Percentiles rank a stretch among this genome's conserved stretches.
These are phyloP conservation scores for Cactoblastis cactorum DNA, from an alignment of 2,888 invertebrate genomes.

Conservation along the genomic window DNA sequence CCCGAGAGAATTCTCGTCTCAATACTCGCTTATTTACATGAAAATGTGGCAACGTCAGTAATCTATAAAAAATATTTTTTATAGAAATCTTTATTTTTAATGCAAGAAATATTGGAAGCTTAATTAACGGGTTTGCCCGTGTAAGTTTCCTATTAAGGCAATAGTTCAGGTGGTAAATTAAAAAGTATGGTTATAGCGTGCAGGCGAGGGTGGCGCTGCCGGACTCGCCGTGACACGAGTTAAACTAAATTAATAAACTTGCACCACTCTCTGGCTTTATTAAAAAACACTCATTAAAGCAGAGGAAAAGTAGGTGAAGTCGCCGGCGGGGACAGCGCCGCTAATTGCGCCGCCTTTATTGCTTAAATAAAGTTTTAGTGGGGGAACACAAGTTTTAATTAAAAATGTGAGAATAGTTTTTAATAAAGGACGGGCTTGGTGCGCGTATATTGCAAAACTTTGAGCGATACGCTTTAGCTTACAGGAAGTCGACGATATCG, in stretches of 20 bases:
- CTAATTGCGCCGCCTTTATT: slow-evolving; percentile 79
- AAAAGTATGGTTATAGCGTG: slow-evolving; percentile 53
- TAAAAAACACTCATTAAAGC: slow-evolving; percentile 79
- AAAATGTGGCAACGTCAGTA: neutral
- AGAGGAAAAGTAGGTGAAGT: slow-evolving; percentile 78
- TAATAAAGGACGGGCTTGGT: slow-evolving; percentile 75
- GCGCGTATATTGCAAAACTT: slow-evolving; percentile 79
- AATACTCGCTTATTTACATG: neutral
- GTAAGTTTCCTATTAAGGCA: slow-evolving; percentile 30
- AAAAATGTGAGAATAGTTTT: slow-evolving; percentile 80
- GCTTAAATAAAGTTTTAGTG: slow-evolving; percentile 80
- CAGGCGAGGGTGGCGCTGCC: slow-evolving; percentile 31
- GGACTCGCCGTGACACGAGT: slow-evolving; percentile 67
- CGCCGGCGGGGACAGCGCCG: slow-evolving; percentile 77
- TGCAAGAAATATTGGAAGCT: slow-evolving; percentile 21
- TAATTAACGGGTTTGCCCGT: slow-evolving; percentile 26
- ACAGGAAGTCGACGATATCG: slow-evolving; percentile 69
- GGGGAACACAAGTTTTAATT: slow-evolving; percentile 79
- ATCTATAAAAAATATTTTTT: neutral
- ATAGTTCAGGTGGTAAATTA: slow-evolving; percentile 45
- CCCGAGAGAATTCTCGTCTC: neutral
- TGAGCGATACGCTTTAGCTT: slow-evolving; percentile 73
- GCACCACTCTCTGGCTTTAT: slow-evolving; percentile 73
- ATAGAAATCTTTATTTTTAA: slow-evolving; percentile 1
- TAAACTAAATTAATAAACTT: slow-evolving; percentile 79